Base-by-base conservation (phyloP, 2,888 invertebrate genomes). In the Dorcus parallelipipedus region DNA sequence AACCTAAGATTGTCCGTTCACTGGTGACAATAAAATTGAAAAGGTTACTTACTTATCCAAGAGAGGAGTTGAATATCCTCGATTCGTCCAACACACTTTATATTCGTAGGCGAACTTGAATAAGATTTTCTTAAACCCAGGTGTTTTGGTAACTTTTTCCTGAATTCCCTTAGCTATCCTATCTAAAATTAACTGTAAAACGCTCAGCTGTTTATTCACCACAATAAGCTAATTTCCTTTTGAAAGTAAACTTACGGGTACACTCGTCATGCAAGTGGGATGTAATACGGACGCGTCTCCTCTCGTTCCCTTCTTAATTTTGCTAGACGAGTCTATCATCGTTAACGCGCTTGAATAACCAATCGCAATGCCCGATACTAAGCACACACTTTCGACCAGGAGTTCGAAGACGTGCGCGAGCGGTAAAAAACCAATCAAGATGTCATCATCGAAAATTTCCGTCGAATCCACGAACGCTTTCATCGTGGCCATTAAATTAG, bases 261-360 rank as follows among this genome's bases (percentile, higher is more conserved):
- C 99, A 50, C 96, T 89, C 3, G 97, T 96, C 84, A 99, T 90
- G 72, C 97, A 90, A 2, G 97, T 96, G 3, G 99, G 99, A 69
- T 85, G 84, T 55, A 99, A 82, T 1, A 94, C 89, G 45, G 91
- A 88, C 9, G 96, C 95, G 78, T 99, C 99, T 3, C 99, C 99
- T 74, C 88, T 90, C 58, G 93, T 91, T 47, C 98, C 98, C 72
- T 89, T 88, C 84, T 94, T 95, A 69, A 99, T 95, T 81, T 97
- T 98, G 73, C 95, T 95, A 52, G 97, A 95, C 26, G 90, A 86
- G 77, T 94, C 94, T 68, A 93, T 86, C 86, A 95, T 88, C 0
- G 99, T 99, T 57, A 95, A 82, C 0, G 98, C 94, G 0, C 96
- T 95, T 0, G 97, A 97, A 79, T 98, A 99, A 3, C 98, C 98